These are phyloP conservation scores for Callopanchax toddi DNA, from an alignment of 2,113 vertebrate genomes.

Conservation along the genomic window DNA sequence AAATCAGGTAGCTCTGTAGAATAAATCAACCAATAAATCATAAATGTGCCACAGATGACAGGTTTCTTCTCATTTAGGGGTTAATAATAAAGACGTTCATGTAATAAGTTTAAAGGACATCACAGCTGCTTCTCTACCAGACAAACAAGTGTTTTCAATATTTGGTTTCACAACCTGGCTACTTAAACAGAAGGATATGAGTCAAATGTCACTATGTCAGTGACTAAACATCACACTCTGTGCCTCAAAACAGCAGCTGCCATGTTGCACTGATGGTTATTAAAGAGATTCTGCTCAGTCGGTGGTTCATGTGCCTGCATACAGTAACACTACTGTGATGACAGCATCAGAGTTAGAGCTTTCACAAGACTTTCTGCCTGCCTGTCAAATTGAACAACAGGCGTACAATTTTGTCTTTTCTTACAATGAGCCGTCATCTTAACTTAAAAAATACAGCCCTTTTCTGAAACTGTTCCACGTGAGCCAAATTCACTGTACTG, in stretches of 20 bases:
- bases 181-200: conserved; percentile 22
- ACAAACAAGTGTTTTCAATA: conserved; percentile 41
- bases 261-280: neutral
- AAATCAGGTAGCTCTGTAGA: neutral
- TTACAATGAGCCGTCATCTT: no score
- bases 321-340: neutral
- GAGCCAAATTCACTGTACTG: no score
- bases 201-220: conserved; percentile 29
- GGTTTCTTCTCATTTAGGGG: no score
- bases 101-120: neutral
- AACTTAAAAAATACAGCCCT: no score
- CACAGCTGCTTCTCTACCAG: conserved; percentile 23
- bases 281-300: neutral
- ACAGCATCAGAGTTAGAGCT: no score
- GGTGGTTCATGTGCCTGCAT: no score
- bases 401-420: no score
- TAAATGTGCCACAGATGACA: no score
- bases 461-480: no score
- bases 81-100: no score
- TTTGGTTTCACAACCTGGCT: conserved; percentile 55
- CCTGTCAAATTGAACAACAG: no score
- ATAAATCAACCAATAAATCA: neutral
- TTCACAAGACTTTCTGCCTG: no score
- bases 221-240: conserved; percentile 8
- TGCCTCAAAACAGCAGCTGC: conserved; percentile 8